Evolutionary conservation across 2,113 vertebrate genomes (phyloP), one percentile per base, ranked within the genome.

Genomic region (Clarias macrocephalus): DNA sequence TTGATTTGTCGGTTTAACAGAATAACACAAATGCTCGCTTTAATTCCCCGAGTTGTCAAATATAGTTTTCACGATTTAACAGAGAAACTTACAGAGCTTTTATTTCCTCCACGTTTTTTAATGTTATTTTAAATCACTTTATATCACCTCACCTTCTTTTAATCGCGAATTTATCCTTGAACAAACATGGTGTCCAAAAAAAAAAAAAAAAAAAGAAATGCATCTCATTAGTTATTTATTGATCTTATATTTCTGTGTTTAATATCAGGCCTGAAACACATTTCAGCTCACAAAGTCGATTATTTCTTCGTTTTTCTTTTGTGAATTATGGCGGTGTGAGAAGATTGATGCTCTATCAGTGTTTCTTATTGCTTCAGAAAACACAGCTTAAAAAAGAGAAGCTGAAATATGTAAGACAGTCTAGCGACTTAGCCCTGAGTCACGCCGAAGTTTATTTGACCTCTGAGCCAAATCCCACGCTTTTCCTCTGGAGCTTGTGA

Each of bases 381-480:
- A 80, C n/a, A 80, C n/a, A 77, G 25, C 0, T 6, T 57, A 3
- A 79, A 57, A 77, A 70, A 30, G 33, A 73, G 25, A 73, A 48
- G 0, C 23, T 6, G 33, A 73, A 80, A 56, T 57, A 57, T 57
- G 54, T 19, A 57, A 19, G 12, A 15, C 54, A 80, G 76, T 19
- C 76, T 13, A 25, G 42, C 12, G 42, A 5, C n/a, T 79, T 28
- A 56, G 75, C 75, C n/a, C 52, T 79, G 52, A 79, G 76, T 80
- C 77, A 80, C 77, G 0, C 28, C 23, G 48, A 77, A 15, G n/a
- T 88, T 76, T 62, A 73, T 75, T 81, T 3, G 16, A 60, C 56
- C 75, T 68, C 63, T 60, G 57, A 76, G 88, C 72, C 60, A 37
- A 86, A 57, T 83, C 88, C 85, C 80, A 83, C 81, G 84, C 79